phyloP scores from a whole-genome alignment of 2,113 vertebrate species.

The Triplophysa dalaica region DNA sequence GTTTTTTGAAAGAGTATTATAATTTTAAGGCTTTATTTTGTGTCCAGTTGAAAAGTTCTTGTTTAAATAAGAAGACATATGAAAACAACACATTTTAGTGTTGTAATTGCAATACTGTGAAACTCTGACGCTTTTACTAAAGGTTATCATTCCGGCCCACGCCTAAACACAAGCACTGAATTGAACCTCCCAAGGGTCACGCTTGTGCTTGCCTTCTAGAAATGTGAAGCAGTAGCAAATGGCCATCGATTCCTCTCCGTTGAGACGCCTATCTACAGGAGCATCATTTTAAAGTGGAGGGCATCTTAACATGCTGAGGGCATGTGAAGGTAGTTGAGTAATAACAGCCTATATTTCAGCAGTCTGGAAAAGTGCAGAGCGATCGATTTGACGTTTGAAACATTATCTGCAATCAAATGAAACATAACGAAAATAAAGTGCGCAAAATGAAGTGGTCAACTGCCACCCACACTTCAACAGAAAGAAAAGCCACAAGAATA shows the following conservation, averaged over 20 bases:
- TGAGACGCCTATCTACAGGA: background rate
- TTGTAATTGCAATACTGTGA: no score
- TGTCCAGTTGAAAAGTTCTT: no score
- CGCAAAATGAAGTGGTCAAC: constrained; percentile 6
- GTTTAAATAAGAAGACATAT: no score
- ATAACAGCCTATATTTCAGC: constrained; percentile 4
- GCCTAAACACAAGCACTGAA: background rate
- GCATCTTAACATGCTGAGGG: constrained; percentile 10
- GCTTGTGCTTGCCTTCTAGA: background rate
- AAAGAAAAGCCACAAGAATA: background rate
- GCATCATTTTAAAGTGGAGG: constrained; percentile 8
- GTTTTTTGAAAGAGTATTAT: no score
- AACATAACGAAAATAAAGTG: background rate
- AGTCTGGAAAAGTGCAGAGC: constrained; percentile 21
- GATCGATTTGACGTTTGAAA: constrained; percentile 18
- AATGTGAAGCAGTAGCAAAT: background rate
- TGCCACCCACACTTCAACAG: background rate
- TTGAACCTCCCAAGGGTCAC: background rate
- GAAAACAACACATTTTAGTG: no score
- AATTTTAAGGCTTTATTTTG: no score
- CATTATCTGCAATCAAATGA: constrained; percentile 16
- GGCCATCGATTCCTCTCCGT: background rate
- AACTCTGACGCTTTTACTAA: no score
- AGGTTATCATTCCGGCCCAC: no score
- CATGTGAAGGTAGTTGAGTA: constrained; percentile 1